A percentile compares a stretch with the other conserved stretches of the same genome.
phyloP scores from a whole-genome alignment of 1,140 invertebrate genomes.

The Panagrolaimus sp. region DNA sequence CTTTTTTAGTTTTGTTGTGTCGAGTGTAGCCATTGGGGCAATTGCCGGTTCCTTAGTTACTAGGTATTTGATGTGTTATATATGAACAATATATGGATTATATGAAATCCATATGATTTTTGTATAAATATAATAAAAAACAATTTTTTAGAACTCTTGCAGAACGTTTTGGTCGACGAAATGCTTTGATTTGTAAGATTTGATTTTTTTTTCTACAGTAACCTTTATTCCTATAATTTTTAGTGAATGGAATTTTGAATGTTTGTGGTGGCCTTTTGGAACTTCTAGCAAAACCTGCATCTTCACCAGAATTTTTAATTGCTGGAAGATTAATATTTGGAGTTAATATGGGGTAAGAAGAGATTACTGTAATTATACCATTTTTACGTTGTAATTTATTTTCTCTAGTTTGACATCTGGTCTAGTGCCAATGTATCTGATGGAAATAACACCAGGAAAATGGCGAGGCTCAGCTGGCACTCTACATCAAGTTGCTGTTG shows the following conservation, averaged over 20 bases:
- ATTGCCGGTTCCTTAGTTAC: constrained; percentile 61
- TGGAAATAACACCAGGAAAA: constrained; percentile 60
- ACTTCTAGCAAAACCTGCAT: constrained; percentile 41
- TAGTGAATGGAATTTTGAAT: constrained; percentile 52
- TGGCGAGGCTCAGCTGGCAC: constrained; percentile 61
- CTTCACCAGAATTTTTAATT: constrained; percentile 54
- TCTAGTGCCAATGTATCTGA: constrained; percentile 61
- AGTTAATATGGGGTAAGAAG: constrained; percentile 60
- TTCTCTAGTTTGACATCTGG: constrained; percentile 60
- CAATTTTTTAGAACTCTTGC: constrained; percentile 46
- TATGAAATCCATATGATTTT: too few relatives aligned
- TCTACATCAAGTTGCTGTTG: constrained; percentile 60
- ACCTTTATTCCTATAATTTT: too few relatives aligned
- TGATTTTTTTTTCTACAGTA: too few relatives aligned
- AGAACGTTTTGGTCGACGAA: constrained; percentile 49
- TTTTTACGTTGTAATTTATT: constrained; percentile 57
- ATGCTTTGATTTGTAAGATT: constrained; percentile 55
- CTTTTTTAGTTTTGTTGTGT: constrained; percentile 61
- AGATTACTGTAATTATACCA: constrained; percentile 53
- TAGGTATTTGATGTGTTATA: too few relatives aligned
- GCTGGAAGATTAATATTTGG: constrained; percentile 52
- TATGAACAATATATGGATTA: too few relatives aligned
- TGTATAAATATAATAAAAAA: too few relatives aligned
- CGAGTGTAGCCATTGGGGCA: constrained; percentile 62
- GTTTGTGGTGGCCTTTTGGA: constrained; percentile 53